Base-by-base conservation (phyloP, 2,113 vertebrate genomes). In the Zosterops japonicus region DNA sequence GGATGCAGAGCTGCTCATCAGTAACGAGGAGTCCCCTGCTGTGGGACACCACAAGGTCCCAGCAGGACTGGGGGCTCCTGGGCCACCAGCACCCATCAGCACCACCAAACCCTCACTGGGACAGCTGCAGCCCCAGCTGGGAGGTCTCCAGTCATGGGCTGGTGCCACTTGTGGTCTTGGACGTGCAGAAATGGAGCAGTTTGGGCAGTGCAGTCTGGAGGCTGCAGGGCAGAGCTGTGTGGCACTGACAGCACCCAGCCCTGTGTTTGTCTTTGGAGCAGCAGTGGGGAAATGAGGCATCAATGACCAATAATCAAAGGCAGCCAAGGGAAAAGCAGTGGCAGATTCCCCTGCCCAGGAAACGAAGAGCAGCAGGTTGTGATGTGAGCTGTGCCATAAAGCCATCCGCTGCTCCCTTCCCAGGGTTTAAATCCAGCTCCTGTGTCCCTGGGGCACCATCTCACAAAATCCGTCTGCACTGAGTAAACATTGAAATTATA, bases 401-500 rank as follows among this genome's bases (percentile, higher is more conserved):
- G 71, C 83, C 89, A 59, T 49, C 75, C 2, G 6, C 46, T 28
- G 49, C 87, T 92, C 49, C 95, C 96, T 97, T 97, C 49, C 77
- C 50, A 4, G 93, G 91, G 85, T 71, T 90, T 95, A 47, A 90
- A 95, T 93, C 93, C 95, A 80, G 42, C 77, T 55, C 93, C 46
- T 0, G 5, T 8, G 65, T 92, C 96, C 94, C 96, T 68, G 61
- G 92, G 90, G 95, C 95, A 77, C 87, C 82, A 67, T 96, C 90
- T 61, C 39, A 42, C 70, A 53, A 46, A 94, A 95, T 91, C 90
- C 14, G 74, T 93, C 95, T 96, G 95, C 84, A 85, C 83, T 83
- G 95, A 96, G 96, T 94, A 95, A 96, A 97, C 95, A 91, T 80
- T 87, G 97, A 89, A 93, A 96, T 97, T 92, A 95, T 76, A 87